Evolutionary conservation across 2,797 vertebrate genomes (phyloP).

Genomic region (Anisognathus igniventris): DNA sequence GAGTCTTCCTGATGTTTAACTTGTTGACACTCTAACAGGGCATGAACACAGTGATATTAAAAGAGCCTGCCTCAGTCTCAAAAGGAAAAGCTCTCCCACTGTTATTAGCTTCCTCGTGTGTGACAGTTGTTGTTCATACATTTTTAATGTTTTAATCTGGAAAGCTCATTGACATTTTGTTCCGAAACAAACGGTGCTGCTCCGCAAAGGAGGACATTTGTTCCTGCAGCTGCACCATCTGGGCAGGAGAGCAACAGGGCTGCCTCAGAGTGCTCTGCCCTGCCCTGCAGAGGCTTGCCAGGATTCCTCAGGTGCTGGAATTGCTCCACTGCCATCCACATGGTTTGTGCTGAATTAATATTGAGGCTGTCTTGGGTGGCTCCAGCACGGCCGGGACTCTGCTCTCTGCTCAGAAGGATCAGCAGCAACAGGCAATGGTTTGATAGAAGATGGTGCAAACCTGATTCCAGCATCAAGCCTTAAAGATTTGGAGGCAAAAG

Average conservation of each 20-base stretch:
- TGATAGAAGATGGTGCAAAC: neutral
- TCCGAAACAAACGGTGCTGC: neutral
- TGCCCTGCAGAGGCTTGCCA: neutral
- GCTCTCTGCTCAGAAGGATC: neutral
- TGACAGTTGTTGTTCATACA: conserved; percentile 39
- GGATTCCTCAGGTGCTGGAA: neutral
- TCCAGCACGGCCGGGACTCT: rapidly evolving
- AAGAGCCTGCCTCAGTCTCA: neutral
- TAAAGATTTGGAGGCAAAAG: neutral
- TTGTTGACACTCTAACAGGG: neutral
- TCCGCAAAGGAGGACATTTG: neutral
- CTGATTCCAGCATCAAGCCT: neutral
- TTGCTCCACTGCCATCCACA: neutral
- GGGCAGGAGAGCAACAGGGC: neutral
- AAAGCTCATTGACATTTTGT: conserved; percentile 58
- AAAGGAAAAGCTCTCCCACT: neutral
- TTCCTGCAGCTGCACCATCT: neutral
- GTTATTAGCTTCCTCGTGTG: conserved; percentile 6
- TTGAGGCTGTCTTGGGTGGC: neutral
- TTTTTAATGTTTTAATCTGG: conserved; percentile 68
- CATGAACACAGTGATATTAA: neutral
- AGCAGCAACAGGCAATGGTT: neutral
- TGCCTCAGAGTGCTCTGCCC: neutral
- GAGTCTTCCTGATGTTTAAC: neutral
- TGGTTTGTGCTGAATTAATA: neutral